Evolutionary conservation across 2,113 vertebrate species (phyloP).

Genomic region (Helogale parvula): DNA sequence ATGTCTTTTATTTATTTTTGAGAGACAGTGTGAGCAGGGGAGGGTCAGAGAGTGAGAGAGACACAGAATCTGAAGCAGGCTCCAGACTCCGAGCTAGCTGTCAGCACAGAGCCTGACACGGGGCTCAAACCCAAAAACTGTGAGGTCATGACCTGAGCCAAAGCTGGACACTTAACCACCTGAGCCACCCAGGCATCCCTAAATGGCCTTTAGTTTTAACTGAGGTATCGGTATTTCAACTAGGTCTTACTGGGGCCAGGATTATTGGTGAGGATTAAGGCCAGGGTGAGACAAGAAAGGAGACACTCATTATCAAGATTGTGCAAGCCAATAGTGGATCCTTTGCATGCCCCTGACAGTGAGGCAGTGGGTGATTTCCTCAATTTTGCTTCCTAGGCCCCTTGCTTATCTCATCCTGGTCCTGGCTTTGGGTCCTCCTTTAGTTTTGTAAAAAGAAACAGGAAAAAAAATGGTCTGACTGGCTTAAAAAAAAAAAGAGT

Average conservation of each 20-base stretch:
- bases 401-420: not conserved
- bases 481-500: not conserved
- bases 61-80: too few species aligned
- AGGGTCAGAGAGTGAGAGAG: too few species aligned
- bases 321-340: not conserved
- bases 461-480: not conserved
- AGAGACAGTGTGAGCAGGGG: too few species aligned
- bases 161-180: too few species aligned
- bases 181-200: too few species aligned
- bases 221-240: not conserved
- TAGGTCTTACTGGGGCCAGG: too few species aligned
- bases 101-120: too few species aligned
- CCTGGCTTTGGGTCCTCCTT: not conserved
- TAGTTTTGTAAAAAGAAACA: not conserved
- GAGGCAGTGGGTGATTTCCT: not conserved
- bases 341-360: not conserved
- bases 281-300: not conserved
- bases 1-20: too few species aligned
- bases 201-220: not conserved
- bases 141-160: too few species aligned
- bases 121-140: too few species aligned
- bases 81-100: too few species aligned
- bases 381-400: not conserved
- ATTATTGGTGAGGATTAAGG: not conserved
- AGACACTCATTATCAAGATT: rapidly evolving